Evolutionary conservation across 2,888 invertebrate genomes (phyloP).

Genomic region (Plusia festucae): DNA sequence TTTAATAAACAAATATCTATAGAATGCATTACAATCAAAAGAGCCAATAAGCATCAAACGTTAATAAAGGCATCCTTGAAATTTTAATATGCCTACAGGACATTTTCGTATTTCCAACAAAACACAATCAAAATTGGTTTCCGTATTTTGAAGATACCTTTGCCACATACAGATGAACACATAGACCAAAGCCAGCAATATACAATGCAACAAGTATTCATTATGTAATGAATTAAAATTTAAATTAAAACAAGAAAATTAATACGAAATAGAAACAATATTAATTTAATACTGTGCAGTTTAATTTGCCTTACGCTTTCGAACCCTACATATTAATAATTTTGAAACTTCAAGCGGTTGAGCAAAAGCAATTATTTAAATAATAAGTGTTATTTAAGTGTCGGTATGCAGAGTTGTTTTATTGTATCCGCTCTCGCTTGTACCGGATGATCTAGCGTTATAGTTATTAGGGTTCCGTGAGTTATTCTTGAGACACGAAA

Average conservation of each 20-base stretch:
- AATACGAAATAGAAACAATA: not conserved
- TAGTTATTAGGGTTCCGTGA: conserved; percentile 49
- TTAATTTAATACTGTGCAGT: not conserved
- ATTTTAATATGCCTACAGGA: too few species aligned
- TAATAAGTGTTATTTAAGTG: conserved; percentile 60
- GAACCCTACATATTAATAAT: conserved; percentile 49
- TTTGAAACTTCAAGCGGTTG: conserved; percentile 42
- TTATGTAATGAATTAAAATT: not conserved
- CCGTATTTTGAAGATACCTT: too few species aligned
- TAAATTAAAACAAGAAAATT: not conserved
- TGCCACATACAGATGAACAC: too few species aligned
- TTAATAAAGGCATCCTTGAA: too few species aligned
- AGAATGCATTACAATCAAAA: too few species aligned
- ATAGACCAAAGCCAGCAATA: not conserved
- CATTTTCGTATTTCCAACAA: too few species aligned
- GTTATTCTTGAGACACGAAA: not conserved
- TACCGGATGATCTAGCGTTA: conserved; percentile 60
- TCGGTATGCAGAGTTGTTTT: conserved; percentile 59
- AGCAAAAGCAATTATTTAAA: conserved; percentile 61
- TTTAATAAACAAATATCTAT: too few species aligned
- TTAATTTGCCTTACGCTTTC: conserved; percentile 9
- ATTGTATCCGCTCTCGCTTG: conserved; percentile 56
- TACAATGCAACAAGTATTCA: not conserved
- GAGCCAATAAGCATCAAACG: too few species aligned
- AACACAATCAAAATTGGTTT: too few species aligned